Percentiles rank a stretch among this genome's conserved stretches.
Conservation (phyloP, 2,888 invertebrate genomes). For the Lagria hirta region DNA sequence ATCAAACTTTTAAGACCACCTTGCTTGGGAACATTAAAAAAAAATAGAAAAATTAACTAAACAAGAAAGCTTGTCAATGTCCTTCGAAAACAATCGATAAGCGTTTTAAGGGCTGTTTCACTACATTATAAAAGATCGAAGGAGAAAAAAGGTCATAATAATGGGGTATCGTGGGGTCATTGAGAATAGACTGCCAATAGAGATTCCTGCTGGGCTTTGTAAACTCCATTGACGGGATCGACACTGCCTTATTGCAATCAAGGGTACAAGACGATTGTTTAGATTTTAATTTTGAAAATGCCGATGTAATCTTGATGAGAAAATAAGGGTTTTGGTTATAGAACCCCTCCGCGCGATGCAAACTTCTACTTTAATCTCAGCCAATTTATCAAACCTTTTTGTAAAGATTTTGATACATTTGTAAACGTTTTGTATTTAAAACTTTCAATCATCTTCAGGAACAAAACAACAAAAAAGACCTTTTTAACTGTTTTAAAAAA, state of each 20-base stretch:
- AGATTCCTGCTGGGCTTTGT: slow-evolving; percentile 46
- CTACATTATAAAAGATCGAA: slow-evolving; percentile 36
- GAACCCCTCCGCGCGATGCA: not conserved
- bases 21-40: slow-evolving; percentile 52
- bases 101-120: slow-evolving; percentile 14
- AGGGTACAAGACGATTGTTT: slow-evolving; percentile 36
- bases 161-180: slow-evolving; percentile 50
- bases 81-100: slow-evolving; percentile 18
- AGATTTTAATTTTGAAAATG: slow-evolving; percentile 47
- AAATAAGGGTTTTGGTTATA: slow-evolving; percentile 8
- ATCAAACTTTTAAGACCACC: slow-evolving; percentile 45
- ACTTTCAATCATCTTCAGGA: no score
- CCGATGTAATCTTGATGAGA: slow-evolving; percentile 44
- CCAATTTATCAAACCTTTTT: no score
- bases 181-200: slow-evolving; percentile 47
- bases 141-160: slow-evolving; percentile 47
- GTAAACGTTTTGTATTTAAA: no score
- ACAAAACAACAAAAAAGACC: no score
- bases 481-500: no score
- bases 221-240: slow-evolving; percentile 50
- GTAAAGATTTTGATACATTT: no score
- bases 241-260: slow-evolving; percentile 34
- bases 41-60: slow-evolving; percentile 37
- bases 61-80: slow-evolving; percentile 5
- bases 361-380: no score